Evolutionary conservation across 2,888 invertebrate species (phyloP), one percentile per base, ranked within the genome.

Genomic region (Lobophora halterata): DNA sequence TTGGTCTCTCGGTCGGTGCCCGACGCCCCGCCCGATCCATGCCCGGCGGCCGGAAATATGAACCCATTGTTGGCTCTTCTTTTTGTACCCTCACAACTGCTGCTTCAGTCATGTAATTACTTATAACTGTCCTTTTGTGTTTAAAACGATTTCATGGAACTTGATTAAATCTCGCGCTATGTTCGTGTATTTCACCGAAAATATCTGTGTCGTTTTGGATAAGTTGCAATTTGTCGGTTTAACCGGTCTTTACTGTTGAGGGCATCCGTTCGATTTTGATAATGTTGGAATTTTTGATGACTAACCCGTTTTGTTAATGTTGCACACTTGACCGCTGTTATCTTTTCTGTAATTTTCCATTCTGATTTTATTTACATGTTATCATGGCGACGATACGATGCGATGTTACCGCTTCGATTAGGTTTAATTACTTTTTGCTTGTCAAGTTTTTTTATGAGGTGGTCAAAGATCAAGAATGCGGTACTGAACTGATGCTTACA

Each of bases 61-160:
- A 69, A 70, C 65, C 70, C 73, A 80, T 81, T 82, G 80, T 81
- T 63, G 56, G 55, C 60, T 69, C 59, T 50, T 62, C 65, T 72
- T 79, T 79, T 78, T 78, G 62, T 65, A 52, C 49, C 43, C 58
- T 45, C 54, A 52, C 51, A 58, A 60, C 55, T 53, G 60, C 58
- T 41, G 31, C 34, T 34, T 27, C 42, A 38, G 32, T 44, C 41
- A 44, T 55, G 32, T 51, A 54, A 55, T 53, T 52, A 57, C 33
- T 53, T 34, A 39, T 33, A 29, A 23, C 9, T 19, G 28, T 12
- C 38, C 30, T 29, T 46, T 44, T 52, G 39, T 47, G 53, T 40
- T 37, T 38, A 19, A 33, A 32, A 23, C 27, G 46, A 43, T 44
- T 49, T 46, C 34, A 26, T 11, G 25, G 36, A 49, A 49, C 28